Evolutionary conservation across 2,113 vertebrate species (phyloP).

Genomic region (Lota lota): DNA sequence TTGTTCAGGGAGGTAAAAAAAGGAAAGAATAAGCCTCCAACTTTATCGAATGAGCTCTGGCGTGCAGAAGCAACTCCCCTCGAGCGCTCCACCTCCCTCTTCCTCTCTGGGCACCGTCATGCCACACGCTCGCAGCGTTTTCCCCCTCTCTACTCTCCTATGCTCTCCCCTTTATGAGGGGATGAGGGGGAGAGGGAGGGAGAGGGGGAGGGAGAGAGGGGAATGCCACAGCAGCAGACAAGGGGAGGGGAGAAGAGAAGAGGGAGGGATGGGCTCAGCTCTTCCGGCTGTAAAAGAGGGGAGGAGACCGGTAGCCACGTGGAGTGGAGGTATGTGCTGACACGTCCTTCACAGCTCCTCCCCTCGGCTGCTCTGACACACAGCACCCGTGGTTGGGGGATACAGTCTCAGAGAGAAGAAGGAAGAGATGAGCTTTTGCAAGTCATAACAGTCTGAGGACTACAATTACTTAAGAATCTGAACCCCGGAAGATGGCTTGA

Average conservation of each 20-base stretch:
- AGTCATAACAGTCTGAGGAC: neutral
- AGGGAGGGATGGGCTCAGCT: conserved; percentile 39
- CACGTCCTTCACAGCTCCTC: conserved; percentile 49
- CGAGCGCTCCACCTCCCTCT: conserved; percentile 6
- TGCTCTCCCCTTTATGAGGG: conserved; percentile 31
- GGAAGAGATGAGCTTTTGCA: conserved; percentile 14
- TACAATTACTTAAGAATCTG: no score
- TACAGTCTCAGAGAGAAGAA: conserved; percentile 4
- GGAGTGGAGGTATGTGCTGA: conserved; percentile 70
- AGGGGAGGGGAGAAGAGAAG: conserved; percentile 7
- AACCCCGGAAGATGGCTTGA: no score
- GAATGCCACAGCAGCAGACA: conserved; percentile 17
- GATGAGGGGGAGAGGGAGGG: conserved; percentile 32
- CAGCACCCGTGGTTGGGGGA: neutral
- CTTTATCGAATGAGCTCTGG: conserved; percentile 52
- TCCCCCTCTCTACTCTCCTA: neutral
- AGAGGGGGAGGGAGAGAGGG: conserved; percentile 37
- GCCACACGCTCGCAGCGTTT: no score
- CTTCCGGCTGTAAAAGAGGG: conserved; percentile 51
- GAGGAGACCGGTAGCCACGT: conserved; percentile 66
- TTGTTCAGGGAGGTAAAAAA: conserved; percentile 26
- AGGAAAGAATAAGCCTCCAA: conserved; percentile 33
- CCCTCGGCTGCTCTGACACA: conserved; percentile 28
- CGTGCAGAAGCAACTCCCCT: conserved; percentile 39
- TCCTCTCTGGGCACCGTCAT: neutral